Base-by-base conservation (phyloP, 2,113 vertebrate genomes). In the Oreochromis aureus region DNA sequence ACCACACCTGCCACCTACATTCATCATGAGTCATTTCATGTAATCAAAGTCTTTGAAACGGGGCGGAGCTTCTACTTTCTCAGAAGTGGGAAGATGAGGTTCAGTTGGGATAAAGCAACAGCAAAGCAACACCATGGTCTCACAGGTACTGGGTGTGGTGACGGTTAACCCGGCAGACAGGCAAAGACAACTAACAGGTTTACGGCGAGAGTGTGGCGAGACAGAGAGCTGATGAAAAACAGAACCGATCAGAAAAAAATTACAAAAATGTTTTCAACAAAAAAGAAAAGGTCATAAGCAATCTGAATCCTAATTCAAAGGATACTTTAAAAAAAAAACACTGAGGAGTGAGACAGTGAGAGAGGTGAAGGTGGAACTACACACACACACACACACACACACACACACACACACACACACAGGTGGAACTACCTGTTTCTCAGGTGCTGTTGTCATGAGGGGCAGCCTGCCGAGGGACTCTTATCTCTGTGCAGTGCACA, bases 141-240 rank as follows among this genome's bases (percentile, higher is more conserved):
- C 87, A 32, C 10, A 87, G 79, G 53, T 34, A 9, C 79, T 15
- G 36, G 54, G 87, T 56, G 66, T 85, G 82, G 48, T 56, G 80
- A 19, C 6, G 15, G 19, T 61, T 22, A 59, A 80, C 59, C 46
- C 1, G 6, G 59, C 84, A 84, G 76, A 81, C 61, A 27, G 34
- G 24, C 10, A 0, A 44, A 53, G 24, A 80, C 10, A 84, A 12
- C 22, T 7, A 16, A 81, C 51, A 24, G 16, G 69, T 79, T 80
- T 46, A 82, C 18, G 53, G 11, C 22, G 41, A 34, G 16, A 78
- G 51, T 81, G 24, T 58, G 6, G 19, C 55, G 18, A 41, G 66
- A 24, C 79, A 19, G 27, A 32, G 13, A 76, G 16, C 6, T 48
- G 71, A 51, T 0, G 24, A 48, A 76, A 76, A 51, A 78, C 24